phyloP scores from a whole-genome alignment of 2,113 vertebrate species.

The Myrmophylax atrothorax region DNA sequence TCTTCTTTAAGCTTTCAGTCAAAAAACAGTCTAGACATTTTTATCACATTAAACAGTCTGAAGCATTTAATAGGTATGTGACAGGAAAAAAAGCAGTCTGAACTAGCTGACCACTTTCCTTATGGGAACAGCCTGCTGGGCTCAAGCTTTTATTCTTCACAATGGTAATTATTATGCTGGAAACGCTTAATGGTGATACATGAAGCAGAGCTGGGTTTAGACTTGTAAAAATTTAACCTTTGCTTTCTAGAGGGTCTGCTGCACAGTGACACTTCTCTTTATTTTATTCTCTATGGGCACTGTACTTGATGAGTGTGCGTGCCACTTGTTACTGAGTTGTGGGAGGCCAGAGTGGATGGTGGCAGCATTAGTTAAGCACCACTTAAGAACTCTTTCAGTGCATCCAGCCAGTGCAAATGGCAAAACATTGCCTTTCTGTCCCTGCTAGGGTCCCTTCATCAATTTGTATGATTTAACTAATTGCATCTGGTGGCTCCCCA shows the following conservation, averaged over 20 bases:
- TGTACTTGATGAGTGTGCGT: background rate
- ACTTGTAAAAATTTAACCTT: background rate
- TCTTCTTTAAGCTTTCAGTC: slow-evolving; percentile 31
- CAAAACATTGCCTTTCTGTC: background rate
- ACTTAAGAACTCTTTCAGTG: background rate
- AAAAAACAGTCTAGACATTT: slow-evolving; percentile 37
- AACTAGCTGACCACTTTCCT: slow-evolving; percentile 25
- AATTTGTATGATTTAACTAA: background rate
- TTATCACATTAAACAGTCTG: slow-evolving; percentile 53
- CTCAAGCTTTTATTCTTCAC: background rate
- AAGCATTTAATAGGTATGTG: slow-evolving; percentile 49
- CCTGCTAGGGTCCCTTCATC: background rate
- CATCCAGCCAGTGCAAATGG: background rate
- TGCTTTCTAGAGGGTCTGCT: fast-evolving
- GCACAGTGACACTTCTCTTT: background rate
- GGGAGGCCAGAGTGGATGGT: background rate
- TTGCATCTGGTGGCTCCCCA: background rate
- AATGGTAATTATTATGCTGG: background rate
- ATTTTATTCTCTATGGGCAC: background rate
- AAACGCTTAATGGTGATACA: background rate
- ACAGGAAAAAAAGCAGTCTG: slow-evolving; percentile 21
- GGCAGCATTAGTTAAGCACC: background rate
- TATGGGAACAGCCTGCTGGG: background rate
- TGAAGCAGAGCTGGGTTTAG: background rate
- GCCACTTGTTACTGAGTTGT: background rate